Base-by-base conservation (phyloP, 2,888 invertebrate species). In the Lasioglossum lativentre region DNA sequence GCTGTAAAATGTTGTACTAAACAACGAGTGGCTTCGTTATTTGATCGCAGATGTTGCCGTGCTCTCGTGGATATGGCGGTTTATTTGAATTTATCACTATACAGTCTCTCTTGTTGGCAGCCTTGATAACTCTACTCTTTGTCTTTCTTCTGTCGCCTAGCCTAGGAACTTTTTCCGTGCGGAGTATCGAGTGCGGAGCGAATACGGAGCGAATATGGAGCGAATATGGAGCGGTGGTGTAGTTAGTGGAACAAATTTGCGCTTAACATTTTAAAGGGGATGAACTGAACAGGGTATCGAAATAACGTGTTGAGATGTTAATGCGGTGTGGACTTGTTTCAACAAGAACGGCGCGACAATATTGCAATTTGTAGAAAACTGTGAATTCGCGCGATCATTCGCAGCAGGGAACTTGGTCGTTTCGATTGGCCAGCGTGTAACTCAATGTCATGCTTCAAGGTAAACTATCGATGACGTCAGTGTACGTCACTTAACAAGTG, bases 381-480 rank as follows among this genome's bases (percentile, higher is more conserved):
- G 30, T 40, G 42, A 10, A n/a, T 2, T 38, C 8, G 8, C 16
- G n/a, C 23, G 38, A 38, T 38, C 38, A 23, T 5, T 23, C 12
- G 10, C 12, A 8, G 42, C 59, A 81, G 82, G 86, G 82, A 76
- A 77, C 16, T 81, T 75, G 47, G 5, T 30, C 16, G 56, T 4
- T 12, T 52, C 42, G 14, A 88, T 94, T 94, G 94, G 92, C 91
- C 88, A 77, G 70, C 87, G 80, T 94, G 94, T 78, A 82, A 87
- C 92, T 95, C 95, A 95, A 95, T 95, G 95, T 95, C 95, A 95
- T 94, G 94, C 95, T 92, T 95, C 95, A 95, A 95, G 95, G 95
- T 95, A 95, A 95, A 95, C 95, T 94, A 94, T 95, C 93, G 94
- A 94, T 95, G 95, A 95, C 95, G 95, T 95, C 95, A 95, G 94